Evolutionary conservation across 2,113 vertebrate genomes (phyloP).

Genomic region (Prunella fulvescens): DNA sequence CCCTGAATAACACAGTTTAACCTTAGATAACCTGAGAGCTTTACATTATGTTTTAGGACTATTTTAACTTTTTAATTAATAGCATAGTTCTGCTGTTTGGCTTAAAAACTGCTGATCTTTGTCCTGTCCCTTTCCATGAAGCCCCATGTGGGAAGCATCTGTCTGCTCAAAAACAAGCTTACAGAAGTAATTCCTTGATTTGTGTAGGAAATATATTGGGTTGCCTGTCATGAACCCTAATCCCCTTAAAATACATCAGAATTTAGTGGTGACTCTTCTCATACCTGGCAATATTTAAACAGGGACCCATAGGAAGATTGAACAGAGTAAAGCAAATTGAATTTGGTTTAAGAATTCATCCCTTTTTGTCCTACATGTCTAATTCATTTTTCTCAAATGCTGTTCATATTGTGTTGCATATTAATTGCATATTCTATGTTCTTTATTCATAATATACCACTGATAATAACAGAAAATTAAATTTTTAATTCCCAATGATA

Average conservation of each 20-base stretch:
- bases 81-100: background rate
- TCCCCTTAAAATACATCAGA: background rate
- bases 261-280: background rate
- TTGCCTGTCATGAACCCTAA: background rate
- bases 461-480: conserved; percentile 66
- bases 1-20: background rate
- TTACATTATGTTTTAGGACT: background rate
- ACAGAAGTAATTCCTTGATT: background rate
- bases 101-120: background rate
- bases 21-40: background rate
- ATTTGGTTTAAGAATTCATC: conserved; percentile 46
- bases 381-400: conserved; percentile 50
- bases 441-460: conserved; percentile 58
- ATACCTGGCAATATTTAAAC: background rate
- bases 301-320: background rate
- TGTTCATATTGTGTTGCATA: conserved; percentile 55
- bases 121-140: background rate
- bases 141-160: background rate
- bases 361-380: conserved; percentile 43
- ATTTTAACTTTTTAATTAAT: background rate
- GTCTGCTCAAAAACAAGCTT: background rate
- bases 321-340: conserved; percentile 28
- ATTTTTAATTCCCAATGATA: conserved; percentile 64
- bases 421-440: conserved; percentile 56
- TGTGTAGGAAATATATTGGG: background rate